Evolutionary conservation across 1,140 invertebrate species (phyloP).

Genomic region (Euura lappo): DNA sequence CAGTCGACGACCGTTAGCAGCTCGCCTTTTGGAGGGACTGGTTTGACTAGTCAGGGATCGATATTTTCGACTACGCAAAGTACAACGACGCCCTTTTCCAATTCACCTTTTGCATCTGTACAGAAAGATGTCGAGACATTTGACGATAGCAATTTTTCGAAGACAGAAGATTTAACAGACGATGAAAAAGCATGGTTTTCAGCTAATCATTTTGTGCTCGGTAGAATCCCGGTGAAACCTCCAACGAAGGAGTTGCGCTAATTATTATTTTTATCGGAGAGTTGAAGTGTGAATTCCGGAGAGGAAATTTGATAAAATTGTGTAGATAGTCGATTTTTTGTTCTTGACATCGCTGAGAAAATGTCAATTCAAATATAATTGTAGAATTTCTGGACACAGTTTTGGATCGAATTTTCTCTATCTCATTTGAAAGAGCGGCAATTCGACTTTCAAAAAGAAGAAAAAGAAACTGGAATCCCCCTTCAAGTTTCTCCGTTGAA

Average conservation of each 20-base stretch:
- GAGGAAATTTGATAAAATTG: too few relatives aligned
- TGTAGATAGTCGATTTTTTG: too few relatives aligned
- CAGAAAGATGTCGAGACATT: conserved; percentile 26
- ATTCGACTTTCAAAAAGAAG: too few relatives aligned
- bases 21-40: conserved; percentile 31
- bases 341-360: too few relatives aligned
- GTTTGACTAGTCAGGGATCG: conserved; percentile 2
- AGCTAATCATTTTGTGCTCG: conserved; percentile 42
- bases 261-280: conserved; percentile 21
- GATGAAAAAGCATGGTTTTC: conserved; percentile 47
- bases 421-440: too few relatives aligned
- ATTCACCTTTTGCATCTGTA: conserved; percentile 29
- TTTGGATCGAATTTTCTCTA: too few relatives aligned
- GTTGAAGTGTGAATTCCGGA: too few relatives aligned
- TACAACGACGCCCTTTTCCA: conserved; percentile 29
- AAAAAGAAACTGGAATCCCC: too few relatives aligned
- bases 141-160: conserved; percentile 44
- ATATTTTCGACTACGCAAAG: background rate
- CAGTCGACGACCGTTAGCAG: conserved; percentile 17
- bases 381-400: too few relatives aligned
- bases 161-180: conserved; percentile 42
- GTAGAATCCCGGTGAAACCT: conserved; percentile 49
- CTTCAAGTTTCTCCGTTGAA: too few relatives aligned
- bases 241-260: conserved; percentile 52
- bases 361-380: background rate